phyloP scores from a whole-genome alignment of 2,888 invertebrate genomes.

The Cremastobaeus sp. region DNA sequence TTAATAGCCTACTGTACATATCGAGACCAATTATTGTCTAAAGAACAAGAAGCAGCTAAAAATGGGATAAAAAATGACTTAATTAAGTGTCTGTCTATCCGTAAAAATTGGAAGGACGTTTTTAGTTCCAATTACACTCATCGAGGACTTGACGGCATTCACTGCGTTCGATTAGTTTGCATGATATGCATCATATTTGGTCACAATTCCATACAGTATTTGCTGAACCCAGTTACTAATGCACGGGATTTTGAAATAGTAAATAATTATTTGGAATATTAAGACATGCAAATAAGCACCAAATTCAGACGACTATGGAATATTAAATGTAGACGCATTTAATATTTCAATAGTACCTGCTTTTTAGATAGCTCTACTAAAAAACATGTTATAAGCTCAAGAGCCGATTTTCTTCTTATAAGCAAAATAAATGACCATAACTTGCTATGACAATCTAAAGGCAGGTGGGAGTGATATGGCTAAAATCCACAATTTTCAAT shows the following conservation, averaged over 20 bases:
- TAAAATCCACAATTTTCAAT: too few relatives aligned
- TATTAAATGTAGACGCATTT: too few relatives aligned
- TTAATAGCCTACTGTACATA: conserved; percentile 27
- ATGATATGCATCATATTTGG: conserved; percentile 64
- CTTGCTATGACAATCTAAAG: too few relatives aligned
- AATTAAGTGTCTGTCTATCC: conserved; percentile 69
- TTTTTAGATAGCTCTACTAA: too few relatives aligned
- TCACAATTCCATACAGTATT: conserved; percentile 58
- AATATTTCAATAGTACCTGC: too few relatives aligned
- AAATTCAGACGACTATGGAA: too few relatives aligned
- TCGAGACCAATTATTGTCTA: not conserved
- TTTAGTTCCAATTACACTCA: conserved; percentile 61
- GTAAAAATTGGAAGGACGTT: conserved; percentile 65
- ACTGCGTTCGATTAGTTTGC: conserved; percentile 65
- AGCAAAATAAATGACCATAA: too few relatives aligned
- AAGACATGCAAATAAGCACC: too few relatives aligned
- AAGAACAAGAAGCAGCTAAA: not conserved
- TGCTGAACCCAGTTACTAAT: conserved; percentile 60
- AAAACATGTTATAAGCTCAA: too few relatives aligned
- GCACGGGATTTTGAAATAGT: conserved; percentile 64
- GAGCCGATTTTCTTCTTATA: too few relatives aligned
- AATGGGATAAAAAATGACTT: conserved; percentile 47
- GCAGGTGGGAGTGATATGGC: too few relatives aligned
- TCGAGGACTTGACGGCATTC: conserved; percentile 68
- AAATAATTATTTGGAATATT: conserved; percentile 1